Conservation (phyloP, 2,113 vertebrate genomes). For the Rhinogobius similis region DNA sequence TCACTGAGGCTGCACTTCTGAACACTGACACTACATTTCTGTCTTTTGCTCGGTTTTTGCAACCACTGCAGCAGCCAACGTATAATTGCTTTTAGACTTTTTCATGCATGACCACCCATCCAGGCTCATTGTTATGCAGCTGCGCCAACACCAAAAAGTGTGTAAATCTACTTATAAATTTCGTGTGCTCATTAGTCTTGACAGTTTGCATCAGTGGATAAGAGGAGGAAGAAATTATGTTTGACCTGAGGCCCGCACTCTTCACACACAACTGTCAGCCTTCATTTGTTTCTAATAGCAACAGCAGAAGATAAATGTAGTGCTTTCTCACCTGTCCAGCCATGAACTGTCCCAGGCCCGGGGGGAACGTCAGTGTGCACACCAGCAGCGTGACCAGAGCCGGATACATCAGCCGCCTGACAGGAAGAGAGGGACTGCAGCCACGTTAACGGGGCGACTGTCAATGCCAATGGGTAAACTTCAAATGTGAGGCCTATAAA, state of each 20-base stretch:
- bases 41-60: neutral
- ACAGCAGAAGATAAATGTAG: constrained; percentile 2
- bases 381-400: constrained; percentile 93
- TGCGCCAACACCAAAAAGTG: neutral
- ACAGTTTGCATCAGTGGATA: constrained; percentile 1
- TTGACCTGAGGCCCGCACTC: neutral
- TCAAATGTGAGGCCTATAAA: constrained; percentile 27
- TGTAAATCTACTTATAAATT: constrained; percentile 6
- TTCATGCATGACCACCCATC: constrained; percentile 2
- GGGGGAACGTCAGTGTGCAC: constrained; percentile 93
- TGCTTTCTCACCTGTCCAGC: constrained; percentile 89
- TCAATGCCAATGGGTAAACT: constrained; percentile 33
- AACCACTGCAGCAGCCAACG: neutral
- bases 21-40: neutral
- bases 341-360: constrained; percentile 98
- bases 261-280: neutral
- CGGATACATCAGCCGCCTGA: constrained; percentile 93
- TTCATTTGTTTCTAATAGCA: neutral
- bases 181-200: neutral
- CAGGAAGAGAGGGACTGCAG: constrained; percentile 70
- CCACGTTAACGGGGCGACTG: constrained; percentile 62
- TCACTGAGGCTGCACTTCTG: neutral
- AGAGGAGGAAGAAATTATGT: neutral
- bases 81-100: constrained; percentile 5
- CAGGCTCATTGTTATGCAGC: constrained; percentile 12